A percentile compares a stretch with the other conserved stretches of the same genome.
Conservation (phyloP, 2,888 invertebrate species). For the Catocala nupta region DNA sequence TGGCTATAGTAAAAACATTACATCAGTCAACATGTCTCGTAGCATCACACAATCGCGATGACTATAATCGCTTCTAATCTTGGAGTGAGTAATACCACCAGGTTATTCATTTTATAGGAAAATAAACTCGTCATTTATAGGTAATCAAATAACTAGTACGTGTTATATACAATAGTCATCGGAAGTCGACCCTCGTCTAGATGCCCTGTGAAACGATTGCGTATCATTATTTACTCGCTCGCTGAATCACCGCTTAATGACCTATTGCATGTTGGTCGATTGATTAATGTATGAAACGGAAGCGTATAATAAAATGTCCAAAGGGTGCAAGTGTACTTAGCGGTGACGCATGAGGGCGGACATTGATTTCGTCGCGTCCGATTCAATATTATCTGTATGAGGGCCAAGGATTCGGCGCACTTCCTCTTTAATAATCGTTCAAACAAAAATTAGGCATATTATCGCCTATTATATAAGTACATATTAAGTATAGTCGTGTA, state of each 20-base stretch:
- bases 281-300: slow-evolving; percentile 20
- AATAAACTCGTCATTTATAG: background rate
- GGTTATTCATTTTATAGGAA: background rate
- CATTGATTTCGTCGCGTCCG: slow-evolving; percentile 13
- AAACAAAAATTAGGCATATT: too few relatives aligned
- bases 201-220: slow-evolving; percentile 8
- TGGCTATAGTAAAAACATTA: too few relatives aligned
- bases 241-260: slow-evolving; percentile 42
- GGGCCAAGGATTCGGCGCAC: background rate
- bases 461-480: too few relatives aligned
- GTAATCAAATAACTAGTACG: background rate
- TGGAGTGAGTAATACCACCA: background rate
- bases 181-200: slow-evolving; percentile 12
- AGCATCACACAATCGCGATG: too few relatives aligned
- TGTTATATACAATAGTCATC: background rate
- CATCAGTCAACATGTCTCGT: too few relatives aligned
- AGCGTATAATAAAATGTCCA: slow-evolving; percentile 25
- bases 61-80: too few relatives aligned
- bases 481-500: too few relatives aligned
- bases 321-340: slow-evolving; percentile 8
- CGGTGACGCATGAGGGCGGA: slow-evolving; percentile 14
- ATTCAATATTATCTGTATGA: background rate
- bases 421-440: background rate
- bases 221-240: slow-evolving; percentile 12
- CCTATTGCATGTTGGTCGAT: slow-evolving; percentile 33